These are phyloP conservation scores for Mesodorylaimus sp. DNA, from an alignment of 2,888 invertebrate species.

Conservation along the genomic window DNA sequence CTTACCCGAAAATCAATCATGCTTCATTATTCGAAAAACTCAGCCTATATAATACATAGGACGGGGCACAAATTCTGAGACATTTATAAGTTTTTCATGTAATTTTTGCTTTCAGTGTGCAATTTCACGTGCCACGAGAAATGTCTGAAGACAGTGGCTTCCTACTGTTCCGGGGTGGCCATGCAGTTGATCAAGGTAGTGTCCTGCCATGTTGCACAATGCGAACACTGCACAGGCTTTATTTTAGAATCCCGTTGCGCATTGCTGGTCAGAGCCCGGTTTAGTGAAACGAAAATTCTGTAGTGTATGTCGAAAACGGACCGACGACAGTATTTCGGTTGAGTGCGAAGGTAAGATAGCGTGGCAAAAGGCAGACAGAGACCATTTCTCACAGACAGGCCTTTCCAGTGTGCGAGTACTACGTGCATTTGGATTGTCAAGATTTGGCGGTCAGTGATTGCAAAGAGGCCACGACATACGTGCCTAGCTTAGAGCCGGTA, in stretches of 20 bases:
- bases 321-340: conserved; percentile 84
- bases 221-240: conserved; percentile 1
- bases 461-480: conserved; percentile 95
- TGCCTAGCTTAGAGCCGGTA: conserved; percentile 25
- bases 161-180: conserved; percentile 97
- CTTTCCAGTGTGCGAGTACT: conserved; percentile 89
- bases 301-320: conserved; percentile 93
- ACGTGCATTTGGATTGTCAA: conserved; percentile 94
- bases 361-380: neutral
- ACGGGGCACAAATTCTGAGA: too few relatives aligned
- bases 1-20: too few relatives aligned
- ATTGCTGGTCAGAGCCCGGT: conserved; percentile 96
- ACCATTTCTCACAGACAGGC: neutral
- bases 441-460: conserved; percentile 99
- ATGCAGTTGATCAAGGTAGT: conserved; percentile 89
- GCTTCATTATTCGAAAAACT: too few relatives aligned
- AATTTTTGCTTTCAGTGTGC: conserved; percentile 64
- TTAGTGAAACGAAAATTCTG: conserved; percentile 97
- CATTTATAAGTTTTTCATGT: neutral
- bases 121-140: conserved; percentile 99
- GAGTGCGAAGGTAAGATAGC: conserved; percentile 84
- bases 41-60: too few relatives aligned
- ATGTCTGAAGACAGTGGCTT: conserved; percentile 92
- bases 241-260: conserved; percentile 89
- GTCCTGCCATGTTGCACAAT: too few relatives aligned